A percentile compares a stretch with the other conserved stretches of the same genome.
Evolutionary conservation across 64 coral and sea anemone genomes (phyloP).

Genomic region (Astreopora myriophthalma): DNA sequence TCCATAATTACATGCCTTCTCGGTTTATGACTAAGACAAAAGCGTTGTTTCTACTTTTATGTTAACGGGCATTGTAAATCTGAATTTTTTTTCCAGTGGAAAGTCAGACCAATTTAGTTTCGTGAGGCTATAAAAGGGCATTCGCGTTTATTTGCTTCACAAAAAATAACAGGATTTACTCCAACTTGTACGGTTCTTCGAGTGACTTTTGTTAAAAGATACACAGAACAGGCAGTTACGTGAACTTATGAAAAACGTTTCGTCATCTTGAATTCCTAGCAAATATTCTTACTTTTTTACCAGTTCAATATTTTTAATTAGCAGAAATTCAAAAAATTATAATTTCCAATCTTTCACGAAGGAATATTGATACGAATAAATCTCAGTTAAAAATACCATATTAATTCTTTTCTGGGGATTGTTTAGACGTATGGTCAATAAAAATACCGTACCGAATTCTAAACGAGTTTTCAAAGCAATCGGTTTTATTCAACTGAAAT

Average conservation of each 20-base stretch:
- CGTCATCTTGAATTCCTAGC: too few relatives aligned
- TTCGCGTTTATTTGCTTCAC: neutral
- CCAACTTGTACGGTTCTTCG: neutral
- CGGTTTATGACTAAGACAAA: neutral
- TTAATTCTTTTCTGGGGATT: neutral
- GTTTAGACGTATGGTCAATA: neutral
- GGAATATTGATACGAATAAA: neutral
- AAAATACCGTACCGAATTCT: neutral
- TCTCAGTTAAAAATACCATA: too few relatives aligned
- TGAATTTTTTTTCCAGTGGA: neutral
- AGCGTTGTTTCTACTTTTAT: neutral
- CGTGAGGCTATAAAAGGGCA: neutral
- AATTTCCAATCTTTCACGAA: neutral
- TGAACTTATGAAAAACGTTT: too few relatives aligned
- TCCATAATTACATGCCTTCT: neutral
- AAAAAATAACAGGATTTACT: neutral
- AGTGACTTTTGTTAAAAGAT: neutral
- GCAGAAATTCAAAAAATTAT: neutral
- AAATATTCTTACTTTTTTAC: neutral
- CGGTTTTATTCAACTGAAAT: too few relatives aligned
- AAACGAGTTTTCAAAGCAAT: too few relatives aligned
- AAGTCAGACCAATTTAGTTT: neutral
- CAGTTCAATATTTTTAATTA: neutral
- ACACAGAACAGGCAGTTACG: neutral
- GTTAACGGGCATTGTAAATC: neutral